Conservation (phyloP, 2,888 invertebrate species). For the Epinotia bilunana region DNA sequence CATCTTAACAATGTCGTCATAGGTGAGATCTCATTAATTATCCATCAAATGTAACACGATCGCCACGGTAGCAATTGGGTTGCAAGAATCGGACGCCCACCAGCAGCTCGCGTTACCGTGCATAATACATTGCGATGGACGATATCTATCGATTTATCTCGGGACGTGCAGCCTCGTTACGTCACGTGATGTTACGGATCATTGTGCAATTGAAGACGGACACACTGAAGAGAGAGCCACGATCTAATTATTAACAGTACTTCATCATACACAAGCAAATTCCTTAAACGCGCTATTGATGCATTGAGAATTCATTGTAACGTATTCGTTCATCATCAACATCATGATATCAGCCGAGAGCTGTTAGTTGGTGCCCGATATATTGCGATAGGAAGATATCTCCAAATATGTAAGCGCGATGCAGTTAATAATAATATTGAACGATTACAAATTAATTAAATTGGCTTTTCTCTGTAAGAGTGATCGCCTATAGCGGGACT, state of each 20-base stretch:
- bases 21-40: conserved; percentile 28
- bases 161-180: conserved; percentile 38
- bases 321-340: background rate
- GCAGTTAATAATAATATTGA: no score
- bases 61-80: conserved; percentile 29
- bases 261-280: background rate
- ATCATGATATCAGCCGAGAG: no score
- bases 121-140: conserved; percentile 31
- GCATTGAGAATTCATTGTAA: background rate
- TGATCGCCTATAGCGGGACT: no score
- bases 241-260: conserved; percentile 13
- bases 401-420: no score
- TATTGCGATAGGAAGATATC: no score
- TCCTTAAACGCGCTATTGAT: background rate
- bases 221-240: conserved; percentile 20
- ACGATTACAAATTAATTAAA: no score
- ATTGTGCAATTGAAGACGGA: conserved; percentile 44
- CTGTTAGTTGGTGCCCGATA: background rate
- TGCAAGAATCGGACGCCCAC: conserved; percentile 25
- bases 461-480: no score
- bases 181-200: conserved; percentile 40
- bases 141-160: conserved; percentile 40
- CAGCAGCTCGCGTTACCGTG: conserved; percentile 26
- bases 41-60: conserved; percentile 29
- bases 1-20: conserved; percentile 10